Base-by-base conservation (phyloP, 2,113 vertebrate species). In the Geococcyx californianus region DNA sequence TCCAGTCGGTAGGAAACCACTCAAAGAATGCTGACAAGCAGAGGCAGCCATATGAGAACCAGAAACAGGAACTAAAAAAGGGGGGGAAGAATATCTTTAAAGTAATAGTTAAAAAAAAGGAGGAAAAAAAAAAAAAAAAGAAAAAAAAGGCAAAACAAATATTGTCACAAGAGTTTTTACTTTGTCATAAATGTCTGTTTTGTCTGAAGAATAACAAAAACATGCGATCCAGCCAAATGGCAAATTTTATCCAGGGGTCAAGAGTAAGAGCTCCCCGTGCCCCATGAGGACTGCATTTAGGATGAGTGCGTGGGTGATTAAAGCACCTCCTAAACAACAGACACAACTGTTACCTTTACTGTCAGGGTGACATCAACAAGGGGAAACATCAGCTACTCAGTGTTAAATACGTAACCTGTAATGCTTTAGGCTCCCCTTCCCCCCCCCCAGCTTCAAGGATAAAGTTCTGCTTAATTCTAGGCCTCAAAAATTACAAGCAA, bases 21-120 rank as follows among this genome's bases (percentile, higher is more conserved):
- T 98, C 85, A 93, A 93, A 73, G 97, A 94, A 67, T 93, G 97
- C 94, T 80, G 96, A 94, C 94, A 95, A 81, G 96, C 88, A 89
- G 93, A 97, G 93, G 97, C 90, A 79, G 96, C 95, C 33, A 93
- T 73, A 28, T 96, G 96, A 44, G 96, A 97, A 93, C 93, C 97
- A 95, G 96, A 97, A 89, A 56, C 96, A 36, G 97, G 90, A 93
- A 97, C 98, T 98, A 84, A 74, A 97, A 94, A 89, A 94, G 66
- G 94, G 89, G 90, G 87, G 94, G 82, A 97, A 95, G 93, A 68
- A 79, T 29, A 77, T 51, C 94, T 94, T 91, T 96, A 94, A 95
- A 96, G 79, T 42, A 92, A 91, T 52, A 56, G 88, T 89, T 31
- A 29, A 89, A 89, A 89, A 87, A 92, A 83, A 21, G 3, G 7